Evolutionary conservation across 2,888 invertebrate species (phyloP).

Genomic region (Drosophila mercatorum): DNA sequence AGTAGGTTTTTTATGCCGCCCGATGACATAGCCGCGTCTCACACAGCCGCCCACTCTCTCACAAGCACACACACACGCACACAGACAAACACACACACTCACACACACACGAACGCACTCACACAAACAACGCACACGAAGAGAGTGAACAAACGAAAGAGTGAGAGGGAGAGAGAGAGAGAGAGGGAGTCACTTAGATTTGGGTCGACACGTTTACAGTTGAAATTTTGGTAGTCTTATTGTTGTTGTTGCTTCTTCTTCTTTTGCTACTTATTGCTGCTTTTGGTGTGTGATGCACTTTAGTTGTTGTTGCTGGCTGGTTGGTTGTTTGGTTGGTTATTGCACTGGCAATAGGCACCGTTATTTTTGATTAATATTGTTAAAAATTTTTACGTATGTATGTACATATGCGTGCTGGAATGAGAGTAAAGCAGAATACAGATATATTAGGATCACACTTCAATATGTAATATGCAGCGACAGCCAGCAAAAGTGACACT

Average conservation of each 20-base stretch:
- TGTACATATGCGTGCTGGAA: conserved; percentile 48
- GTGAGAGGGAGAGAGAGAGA: conserved; percentile 11
- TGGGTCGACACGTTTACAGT: conserved; percentile 64
- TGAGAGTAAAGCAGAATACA: conserved; percentile 15
- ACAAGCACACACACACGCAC: conserved; percentile 20
- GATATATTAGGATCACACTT: background rate
- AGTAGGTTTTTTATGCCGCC: conserved; percentile 77
- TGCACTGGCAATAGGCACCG: conserved; percentile 49
- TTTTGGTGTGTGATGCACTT: conserved; percentile 41
- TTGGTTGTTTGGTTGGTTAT: conserved; percentile 17
- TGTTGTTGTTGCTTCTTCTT: conserved; percentile 23
- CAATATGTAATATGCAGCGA: too few relatives aligned
- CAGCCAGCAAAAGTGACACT: too few relatives aligned
- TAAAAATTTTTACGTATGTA: conserved; percentile 5
- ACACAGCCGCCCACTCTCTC: conserved; percentile 42
- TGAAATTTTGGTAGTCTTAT: conserved; percentile 30
- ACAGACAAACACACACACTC: conserved; percentile 14
- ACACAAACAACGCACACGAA: conserved; percentile 21
- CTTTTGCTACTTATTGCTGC: conserved; percentile 28
- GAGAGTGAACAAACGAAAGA: conserved; percentile 12
- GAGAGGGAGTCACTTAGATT: conserved; percentile 39
- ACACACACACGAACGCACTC: conserved; percentile 23
- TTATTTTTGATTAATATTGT: conserved; percentile 20
- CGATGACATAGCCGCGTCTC: conserved; percentile 78
- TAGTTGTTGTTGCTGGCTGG: background rate